A percentile compares a stretch with the other conserved stretches of the same genome.
Conservation (phyloP, 2,888 invertebrate species). For the Vesta saturnalis region DNA sequence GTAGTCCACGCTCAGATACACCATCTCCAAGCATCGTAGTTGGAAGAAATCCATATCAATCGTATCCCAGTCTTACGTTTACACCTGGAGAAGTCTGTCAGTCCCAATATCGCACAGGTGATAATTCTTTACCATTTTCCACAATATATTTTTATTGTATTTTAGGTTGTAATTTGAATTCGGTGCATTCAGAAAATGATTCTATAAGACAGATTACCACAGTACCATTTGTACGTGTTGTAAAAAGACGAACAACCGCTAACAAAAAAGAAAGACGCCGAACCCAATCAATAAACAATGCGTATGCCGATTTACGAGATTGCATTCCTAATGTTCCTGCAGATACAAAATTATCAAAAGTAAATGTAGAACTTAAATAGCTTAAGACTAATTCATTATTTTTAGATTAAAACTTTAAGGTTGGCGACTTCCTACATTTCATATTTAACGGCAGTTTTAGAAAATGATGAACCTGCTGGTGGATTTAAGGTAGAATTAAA, state of each 20-base stretch:
- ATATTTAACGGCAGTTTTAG: slow-evolving; percentile 89
- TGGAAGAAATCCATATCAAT: slow-evolving; percentile 50
- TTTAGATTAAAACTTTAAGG: slow-evolving; percentile 91
- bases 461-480: slow-evolving; percentile 84
- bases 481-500: slow-evolving; percentile 89
- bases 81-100: slow-evolving; percentile 41
- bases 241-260: slow-evolving; percentile 88
- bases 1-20: slow-evolving; percentile 57
- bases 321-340: slow-evolving; percentile 97
- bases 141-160: neutral
- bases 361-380: slow-evolving; percentile 60
- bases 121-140: neutral
- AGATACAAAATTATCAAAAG: slow-evolving; percentile 95
- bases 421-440: slow-evolving; percentile 93
- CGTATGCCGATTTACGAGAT: slow-evolving; percentile 90
- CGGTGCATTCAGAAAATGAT: slow-evolving; percentile 41
- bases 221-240: slow-evolving; percentile 65
- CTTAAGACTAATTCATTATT: slow-evolving; percentile 52
- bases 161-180: slow-evolving; percentile 33
- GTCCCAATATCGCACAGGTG: slow-evolving; percentile 45
- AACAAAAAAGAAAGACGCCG: slow-evolving; percentile 94
- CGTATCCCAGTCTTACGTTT: slow-evolving; percentile 48
- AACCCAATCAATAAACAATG: slow-evolving; percentile 94
- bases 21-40: slow-evolving; percentile 54
- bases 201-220: slow-evolving; percentile 52